phyloP scores from a whole-genome alignment of 2,888 invertebrate species.

The Heterodera filipjevi region DNA sequence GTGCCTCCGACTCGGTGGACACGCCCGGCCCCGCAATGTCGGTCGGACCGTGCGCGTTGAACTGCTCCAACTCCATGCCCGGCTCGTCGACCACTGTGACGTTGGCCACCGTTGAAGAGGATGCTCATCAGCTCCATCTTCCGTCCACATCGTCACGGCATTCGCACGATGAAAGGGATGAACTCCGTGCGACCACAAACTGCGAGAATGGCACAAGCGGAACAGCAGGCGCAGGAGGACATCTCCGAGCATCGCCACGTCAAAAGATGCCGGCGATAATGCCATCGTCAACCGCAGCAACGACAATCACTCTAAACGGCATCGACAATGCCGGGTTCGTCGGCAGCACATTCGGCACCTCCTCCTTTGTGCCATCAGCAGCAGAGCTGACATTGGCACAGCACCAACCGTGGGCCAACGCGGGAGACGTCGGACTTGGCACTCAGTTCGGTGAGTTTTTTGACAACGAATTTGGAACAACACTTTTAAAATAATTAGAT shows the following conservation, averaged over 20 bases:
- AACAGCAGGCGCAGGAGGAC: neutral
- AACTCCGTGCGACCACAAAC: neutral
- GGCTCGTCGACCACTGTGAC: neutral
- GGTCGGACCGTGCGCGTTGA: neutral
- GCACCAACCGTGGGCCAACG: neutral
- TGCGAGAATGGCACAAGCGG: neutral
- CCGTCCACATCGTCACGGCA: neutral
- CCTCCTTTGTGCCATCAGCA: neutral
- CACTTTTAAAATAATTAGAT: too few species aligned
- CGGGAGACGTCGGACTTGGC: neutral
- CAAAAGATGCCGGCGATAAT: neutral
- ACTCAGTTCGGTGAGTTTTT: neutral
- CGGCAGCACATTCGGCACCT: neutral
- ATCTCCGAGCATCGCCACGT: neutral
- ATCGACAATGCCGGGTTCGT: neutral
- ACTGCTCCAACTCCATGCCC: neutral
- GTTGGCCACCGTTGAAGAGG: neutral
- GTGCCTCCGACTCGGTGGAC: conserved; percentile 13
- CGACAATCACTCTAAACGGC: neutral
- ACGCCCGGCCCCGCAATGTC: neutral
- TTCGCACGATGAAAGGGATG: neutral
- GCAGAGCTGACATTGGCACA: conserved; percentile 14
- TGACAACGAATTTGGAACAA: too few species aligned
- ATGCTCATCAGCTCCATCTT: neutral
- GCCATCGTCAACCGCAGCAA: neutral